Conservation (phyloP, 2,888 invertebrate genomes). For the Apocheima hispidaria region DNA sequence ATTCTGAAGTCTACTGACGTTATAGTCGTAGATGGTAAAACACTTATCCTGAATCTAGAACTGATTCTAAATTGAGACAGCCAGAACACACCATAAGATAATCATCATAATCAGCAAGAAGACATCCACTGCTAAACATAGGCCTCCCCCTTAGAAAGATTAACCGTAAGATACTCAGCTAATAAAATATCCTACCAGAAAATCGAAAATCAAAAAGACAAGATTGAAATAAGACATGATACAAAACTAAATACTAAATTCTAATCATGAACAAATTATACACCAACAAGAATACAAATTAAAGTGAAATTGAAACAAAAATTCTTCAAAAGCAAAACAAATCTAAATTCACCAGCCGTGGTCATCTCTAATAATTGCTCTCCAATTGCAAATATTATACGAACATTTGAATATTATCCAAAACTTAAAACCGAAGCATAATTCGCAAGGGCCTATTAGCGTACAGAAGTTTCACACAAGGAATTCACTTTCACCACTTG, state of each 20-base stretch:
- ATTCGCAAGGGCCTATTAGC: constrained; percentile 56
- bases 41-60: too few relatives aligned
- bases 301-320: constrained; percentile 11
- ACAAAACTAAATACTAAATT: neutral
- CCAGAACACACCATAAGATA: too few relatives aligned
- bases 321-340: constrained; percentile 13
- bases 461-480: constrained; percentile 38
- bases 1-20: too few relatives aligned
- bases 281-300: constrained; percentile 14
- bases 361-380: constrained; percentile 3
- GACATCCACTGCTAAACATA: too few relatives aligned
- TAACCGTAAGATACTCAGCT: too few relatives aligned
- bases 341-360: constrained; percentile 6
- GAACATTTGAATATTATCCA: constrained; percentile 13
- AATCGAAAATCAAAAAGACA: neutral
- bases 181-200: too few relatives aligned
- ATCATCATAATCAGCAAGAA: too few relatives aligned
- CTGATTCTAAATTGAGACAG: too few relatives aligned
- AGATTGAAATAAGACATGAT: neutral
- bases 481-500: constrained; percentile 66
- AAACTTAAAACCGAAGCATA: constrained; percentile 25
- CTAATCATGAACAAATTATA: neutral
- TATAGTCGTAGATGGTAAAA: too few relatives aligned
- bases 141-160: too few relatives aligned
- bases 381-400: constrained; percentile 9